A percentile compares a stretch with the other conserved stretches of the same genome.
Evolutionary conservation across 2,797 vertebrate species (phyloP).

Genomic region (Fringilla coelebs): DNA sequence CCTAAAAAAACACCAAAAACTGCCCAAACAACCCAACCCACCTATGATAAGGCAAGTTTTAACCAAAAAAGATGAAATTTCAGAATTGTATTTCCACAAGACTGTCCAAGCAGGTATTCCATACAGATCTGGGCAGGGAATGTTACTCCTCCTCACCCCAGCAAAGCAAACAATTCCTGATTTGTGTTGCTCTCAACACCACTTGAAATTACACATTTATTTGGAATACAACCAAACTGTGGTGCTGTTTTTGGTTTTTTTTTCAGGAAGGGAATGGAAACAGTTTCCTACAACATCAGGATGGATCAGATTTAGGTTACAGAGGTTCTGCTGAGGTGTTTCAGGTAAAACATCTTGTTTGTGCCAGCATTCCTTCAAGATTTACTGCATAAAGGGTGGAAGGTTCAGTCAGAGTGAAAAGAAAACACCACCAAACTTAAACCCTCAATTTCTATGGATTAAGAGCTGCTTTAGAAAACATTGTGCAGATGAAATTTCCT

Average conservation of each 20-base stretch:
- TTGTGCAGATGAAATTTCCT: background rate
- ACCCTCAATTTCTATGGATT: background rate
- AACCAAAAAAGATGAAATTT: background rate
- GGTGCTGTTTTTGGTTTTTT: background rate
- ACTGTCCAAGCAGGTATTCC: background rate
- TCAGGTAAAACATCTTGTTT: too few species aligned
- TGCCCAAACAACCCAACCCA: background rate
- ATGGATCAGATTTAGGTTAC: background rate
- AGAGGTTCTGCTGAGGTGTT: too few species aligned
- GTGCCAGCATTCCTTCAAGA: too few species aligned
- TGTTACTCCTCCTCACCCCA: background rate
- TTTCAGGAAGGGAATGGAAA: background rate
- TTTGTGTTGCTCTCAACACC: background rate
- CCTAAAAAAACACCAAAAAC: background rate
- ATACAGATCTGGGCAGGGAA: background rate
- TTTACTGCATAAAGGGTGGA: background rate
- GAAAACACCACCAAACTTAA: background rate
- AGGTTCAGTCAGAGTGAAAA: background rate
- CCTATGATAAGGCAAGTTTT: background rate
- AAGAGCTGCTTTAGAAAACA: background rate
- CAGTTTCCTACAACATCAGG: background rate
- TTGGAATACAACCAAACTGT: background rate
- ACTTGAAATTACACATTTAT: background rate
- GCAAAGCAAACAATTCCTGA: background rate
- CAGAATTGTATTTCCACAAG: background rate